Evolutionary conservation across 2,888 invertebrate genomes (phyloP).

Genomic region (Agrenia bidenticulata): DNA sequence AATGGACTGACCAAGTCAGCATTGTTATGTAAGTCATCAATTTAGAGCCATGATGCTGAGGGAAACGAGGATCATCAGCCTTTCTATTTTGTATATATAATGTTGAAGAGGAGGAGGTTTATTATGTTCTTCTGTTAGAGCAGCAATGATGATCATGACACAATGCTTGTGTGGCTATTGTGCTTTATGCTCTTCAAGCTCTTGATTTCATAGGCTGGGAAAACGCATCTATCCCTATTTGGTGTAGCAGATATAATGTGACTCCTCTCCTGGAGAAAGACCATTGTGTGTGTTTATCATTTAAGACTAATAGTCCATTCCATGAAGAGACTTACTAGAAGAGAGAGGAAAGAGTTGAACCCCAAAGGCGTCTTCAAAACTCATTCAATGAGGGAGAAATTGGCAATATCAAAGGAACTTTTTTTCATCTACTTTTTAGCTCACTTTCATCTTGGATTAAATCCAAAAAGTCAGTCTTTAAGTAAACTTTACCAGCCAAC

Average conservation of each 20-base stretch:
- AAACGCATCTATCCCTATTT: conserved; percentile 23
- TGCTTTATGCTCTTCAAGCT: conserved; percentile 1
- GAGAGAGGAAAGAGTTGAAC: conserved; percentile 14
- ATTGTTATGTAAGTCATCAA: conserved; percentile 24
- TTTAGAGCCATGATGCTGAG: neutral
- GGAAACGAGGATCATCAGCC: neutral
- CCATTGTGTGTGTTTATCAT: conserved; percentile 23
- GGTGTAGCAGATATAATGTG: conserved; percentile 18
- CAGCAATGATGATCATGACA: conserved; percentile 15
- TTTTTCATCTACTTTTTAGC: conserved; percentile 21
- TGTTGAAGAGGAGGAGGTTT: conserved; percentile 5
- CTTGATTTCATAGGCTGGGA: conserved; percentile 14
- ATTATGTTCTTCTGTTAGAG: neutral
- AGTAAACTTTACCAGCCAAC: too few species aligned
- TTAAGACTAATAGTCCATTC: conserved; percentile 17
- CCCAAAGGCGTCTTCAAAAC: conserved; percentile 28
- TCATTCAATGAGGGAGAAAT: conserved; percentile 25
- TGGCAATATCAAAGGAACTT: conserved; percentile 27
- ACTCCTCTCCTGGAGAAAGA: conserved; percentile 11
- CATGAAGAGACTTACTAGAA: conserved; percentile 9
- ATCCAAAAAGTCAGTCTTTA: too few species aligned
- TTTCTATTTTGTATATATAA: neutral
- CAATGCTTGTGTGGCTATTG: conserved; percentile 14
- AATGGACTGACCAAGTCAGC: too few species aligned
- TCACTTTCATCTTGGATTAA: conserved; percentile 12